Conservation (phyloP, 2,888 invertebrate genomes). For the Diloba caeruleocephala region DNA sequence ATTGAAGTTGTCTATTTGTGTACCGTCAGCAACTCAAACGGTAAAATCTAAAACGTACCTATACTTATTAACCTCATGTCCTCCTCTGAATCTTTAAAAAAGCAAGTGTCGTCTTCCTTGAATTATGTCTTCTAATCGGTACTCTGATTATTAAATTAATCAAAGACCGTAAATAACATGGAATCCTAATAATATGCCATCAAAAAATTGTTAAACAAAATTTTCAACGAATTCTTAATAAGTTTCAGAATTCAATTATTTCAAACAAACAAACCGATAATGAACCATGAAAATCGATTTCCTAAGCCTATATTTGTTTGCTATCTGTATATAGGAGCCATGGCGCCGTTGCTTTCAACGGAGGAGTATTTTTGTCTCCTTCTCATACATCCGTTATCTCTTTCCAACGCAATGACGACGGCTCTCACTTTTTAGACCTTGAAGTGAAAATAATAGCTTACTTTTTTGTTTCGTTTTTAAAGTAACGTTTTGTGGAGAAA, state of each 20-base stretch:
- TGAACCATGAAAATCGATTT: neutral
- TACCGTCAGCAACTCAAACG: conserved; percentile 59
- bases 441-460: conserved; percentile 8
- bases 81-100: too few species aligned
- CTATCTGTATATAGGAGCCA: conserved; percentile 34
- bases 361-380: conserved; percentile 23
- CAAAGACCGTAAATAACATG: too few species aligned
- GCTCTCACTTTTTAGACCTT: conserved; percentile 55
- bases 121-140: too few species aligned
- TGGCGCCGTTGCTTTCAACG: conserved; percentile 55
- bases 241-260: neutral
- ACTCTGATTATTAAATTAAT: too few species aligned
- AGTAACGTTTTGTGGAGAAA: too few species aligned
- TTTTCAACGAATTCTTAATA: too few species aligned
- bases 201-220: too few species aligned
- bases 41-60: too few species aligned
- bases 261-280: neutral
- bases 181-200: too few species aligned
- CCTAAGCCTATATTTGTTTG: conserved; percentile 3
- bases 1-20: conserved; percentile 81
- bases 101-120: too few species aligned
- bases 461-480: neutral
- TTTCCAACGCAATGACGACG: conserved; percentile 54
- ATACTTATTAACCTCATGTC: too few species aligned
- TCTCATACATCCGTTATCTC: conserved; percentile 23